Evolutionary conservation across 2,888 invertebrate genomes (phyloP).

Genomic region (Lymantria dispar): DNA sequence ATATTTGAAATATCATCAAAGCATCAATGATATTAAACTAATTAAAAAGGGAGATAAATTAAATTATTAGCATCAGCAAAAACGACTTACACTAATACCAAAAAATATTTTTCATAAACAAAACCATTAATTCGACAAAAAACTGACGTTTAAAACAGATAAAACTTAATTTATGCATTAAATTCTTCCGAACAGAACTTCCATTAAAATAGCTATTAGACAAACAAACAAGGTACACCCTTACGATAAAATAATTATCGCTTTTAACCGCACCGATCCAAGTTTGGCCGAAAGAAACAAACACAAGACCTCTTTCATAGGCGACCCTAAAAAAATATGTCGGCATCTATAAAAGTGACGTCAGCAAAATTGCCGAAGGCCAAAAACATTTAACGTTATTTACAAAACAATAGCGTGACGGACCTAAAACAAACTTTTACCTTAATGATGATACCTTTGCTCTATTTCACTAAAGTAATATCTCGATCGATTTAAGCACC

Average conservation of each 20-base stretch:
- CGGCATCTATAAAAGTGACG: constrained; percentile 67
- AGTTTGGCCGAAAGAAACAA: constrained; percentile 31
- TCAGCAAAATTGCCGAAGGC: constrained; percentile 63
- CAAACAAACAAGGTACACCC: constrained; percentile 79
- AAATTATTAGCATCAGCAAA: too few relatives aligned
- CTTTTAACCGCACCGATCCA: constrained; percentile 66
- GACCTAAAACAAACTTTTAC: constrained; percentile 72
- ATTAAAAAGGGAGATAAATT: background rate
- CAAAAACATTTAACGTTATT: constrained; percentile 53
- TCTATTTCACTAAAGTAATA: constrained; percentile 48
- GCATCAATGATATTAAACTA: too few relatives aligned
- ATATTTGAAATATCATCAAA: too few relatives aligned
- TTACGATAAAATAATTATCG: constrained; percentile 79
- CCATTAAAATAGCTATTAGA: constrained; percentile 79
- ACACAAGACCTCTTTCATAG: constrained; percentile 53
- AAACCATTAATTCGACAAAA: constrained; percentile 28
- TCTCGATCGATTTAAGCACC: constrained; percentile 53
- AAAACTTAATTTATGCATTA: constrained; percentile 66
- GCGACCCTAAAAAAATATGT: constrained; percentile 59
- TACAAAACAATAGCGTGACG: constrained; percentile 67
- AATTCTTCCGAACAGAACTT: constrained; percentile 55
- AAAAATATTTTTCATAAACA: constrained; percentile 12
- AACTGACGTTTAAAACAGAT: constrained; percentile 47
- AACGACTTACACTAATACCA: constrained; percentile 7
- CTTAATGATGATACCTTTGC: constrained; percentile 56